Evolutionary conservation across 1,140 invertebrate genomes (phyloP).

Genomic region (Amyelois transitella): DNA sequence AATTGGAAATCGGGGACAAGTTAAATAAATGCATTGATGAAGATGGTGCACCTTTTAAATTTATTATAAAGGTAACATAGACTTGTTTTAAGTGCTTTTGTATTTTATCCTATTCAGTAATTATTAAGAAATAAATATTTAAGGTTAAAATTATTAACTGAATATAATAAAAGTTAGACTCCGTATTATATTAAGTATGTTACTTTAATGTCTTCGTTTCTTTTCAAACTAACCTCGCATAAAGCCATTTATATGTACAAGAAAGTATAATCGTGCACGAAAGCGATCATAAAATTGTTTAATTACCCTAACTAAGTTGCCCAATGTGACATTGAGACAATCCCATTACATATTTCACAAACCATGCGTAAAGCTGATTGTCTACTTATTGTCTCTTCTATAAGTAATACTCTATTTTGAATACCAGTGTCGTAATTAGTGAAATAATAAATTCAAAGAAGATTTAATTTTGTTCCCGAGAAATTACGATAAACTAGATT

Average conservation of each 20-base stretch:
- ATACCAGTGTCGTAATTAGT: neutral
- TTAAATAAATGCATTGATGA: neutral
- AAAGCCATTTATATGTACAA: neutral
- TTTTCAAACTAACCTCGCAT: neutral
- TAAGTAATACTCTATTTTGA: neutral
- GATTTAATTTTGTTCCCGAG: neutral
- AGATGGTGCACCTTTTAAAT: no score
- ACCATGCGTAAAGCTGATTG: conserved; percentile 5
- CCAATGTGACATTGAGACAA: conserved; percentile 10
- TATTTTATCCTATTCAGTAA: no score
- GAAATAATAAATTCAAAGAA: no score
- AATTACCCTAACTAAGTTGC: conserved; percentile 9
- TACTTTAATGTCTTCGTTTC: neutral
- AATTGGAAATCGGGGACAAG: conserved; percentile 18
- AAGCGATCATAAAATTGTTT: conserved; percentile 8
- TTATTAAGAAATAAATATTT: no score
- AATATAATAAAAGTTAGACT: no score
- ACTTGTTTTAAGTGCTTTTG: no score
- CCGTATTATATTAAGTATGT: no score
- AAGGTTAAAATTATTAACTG: no score
- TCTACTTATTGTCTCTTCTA: conserved; percentile 12
- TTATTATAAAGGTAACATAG: no score
- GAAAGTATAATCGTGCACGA: neutral
- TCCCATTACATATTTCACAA: conserved; percentile 13
- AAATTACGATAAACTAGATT: neutral